Conservation (phyloP, 2,113 vertebrate species). For the Neodontobutis hainanensis region DNA sequence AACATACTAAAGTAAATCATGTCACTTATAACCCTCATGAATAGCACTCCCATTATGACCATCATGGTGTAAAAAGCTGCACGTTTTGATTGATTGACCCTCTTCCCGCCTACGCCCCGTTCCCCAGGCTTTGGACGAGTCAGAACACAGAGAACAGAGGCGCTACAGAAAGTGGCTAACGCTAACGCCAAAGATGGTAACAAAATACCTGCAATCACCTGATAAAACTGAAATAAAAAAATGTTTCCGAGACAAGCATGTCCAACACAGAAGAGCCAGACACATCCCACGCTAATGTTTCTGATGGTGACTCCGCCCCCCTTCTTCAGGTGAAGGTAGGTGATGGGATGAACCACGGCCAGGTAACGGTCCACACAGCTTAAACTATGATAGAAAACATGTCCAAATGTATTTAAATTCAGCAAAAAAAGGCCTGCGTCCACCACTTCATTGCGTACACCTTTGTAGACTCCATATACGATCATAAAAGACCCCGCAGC, state of each 20-base stretch:
- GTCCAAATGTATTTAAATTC: not conserved
- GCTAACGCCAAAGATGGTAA: not conserved
- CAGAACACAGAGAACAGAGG: conserved; percentile 25
- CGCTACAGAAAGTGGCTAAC: conserved; percentile 8
- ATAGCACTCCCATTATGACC: conserved; percentile 7
- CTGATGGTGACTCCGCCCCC: conserved; percentile 1
- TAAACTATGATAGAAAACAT: conserved; percentile 6
- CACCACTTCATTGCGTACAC: no score
- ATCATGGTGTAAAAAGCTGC: conserved; percentile 31
- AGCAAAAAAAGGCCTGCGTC: not conserved
- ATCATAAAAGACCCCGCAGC: not conserved
- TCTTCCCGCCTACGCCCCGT: not conserved
- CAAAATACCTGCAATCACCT: no score
- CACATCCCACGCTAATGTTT: not conserved
- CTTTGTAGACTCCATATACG: not conserved
- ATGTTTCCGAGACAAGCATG: rapidly evolving
- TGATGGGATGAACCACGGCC: not conserved
- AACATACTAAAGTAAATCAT: rapidly evolving
- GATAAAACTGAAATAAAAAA: rapidly evolving
- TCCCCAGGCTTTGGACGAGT: conserved; percentile 22
- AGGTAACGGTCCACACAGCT: not conserved
- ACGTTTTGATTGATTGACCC: conserved; percentile 14
- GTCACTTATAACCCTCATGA: conserved; percentile 2
- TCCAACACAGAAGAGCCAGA: conserved; percentile 4
- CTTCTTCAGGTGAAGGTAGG: not conserved